These are phyloP conservation scores for Trichomalopsis sarcophagae DNA, from an alignment of 1,140 invertebrate species.

Conservation along the genomic window DNA sequence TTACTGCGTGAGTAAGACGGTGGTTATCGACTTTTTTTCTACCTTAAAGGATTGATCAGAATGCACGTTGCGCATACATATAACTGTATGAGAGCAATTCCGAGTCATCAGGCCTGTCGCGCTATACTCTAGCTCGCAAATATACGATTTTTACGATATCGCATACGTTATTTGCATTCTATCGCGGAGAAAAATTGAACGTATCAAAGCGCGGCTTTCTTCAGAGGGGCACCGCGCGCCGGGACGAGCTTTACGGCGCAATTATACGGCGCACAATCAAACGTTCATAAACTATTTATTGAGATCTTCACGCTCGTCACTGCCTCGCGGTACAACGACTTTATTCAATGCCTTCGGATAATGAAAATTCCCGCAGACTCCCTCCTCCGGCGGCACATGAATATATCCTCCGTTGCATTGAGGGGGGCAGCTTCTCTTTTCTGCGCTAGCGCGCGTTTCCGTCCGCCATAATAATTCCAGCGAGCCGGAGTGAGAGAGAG, in stretches of 20 bases:
- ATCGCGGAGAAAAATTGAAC: neutral
- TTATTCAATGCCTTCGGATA: constrained; percentile 42
- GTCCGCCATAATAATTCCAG: constrained; percentile 74
- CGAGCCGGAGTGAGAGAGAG: constrained; percentile 17
- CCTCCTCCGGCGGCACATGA: neutral
- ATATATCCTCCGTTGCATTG: constrained; percentile 50
- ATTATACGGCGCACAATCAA: constrained; percentile 38
- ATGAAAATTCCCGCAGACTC: constrained; percentile 50
- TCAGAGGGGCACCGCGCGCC: neutral
- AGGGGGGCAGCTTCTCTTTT: constrained; percentile 47
- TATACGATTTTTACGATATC: neutral
- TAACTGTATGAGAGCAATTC: neutral
- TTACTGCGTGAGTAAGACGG: constrained; percentile 4
- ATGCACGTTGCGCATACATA: neutral
- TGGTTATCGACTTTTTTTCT: neutral
- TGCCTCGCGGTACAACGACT: constrained; percentile 35
- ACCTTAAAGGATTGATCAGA: neutral
- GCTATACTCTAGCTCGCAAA: neutral
- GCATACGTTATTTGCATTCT: constrained; percentile 20
- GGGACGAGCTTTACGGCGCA: constrained; percentile 10
- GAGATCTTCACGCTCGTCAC: constrained; percentile 46
- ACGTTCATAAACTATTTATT: constrained; percentile 38
- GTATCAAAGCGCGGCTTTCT: constrained; percentile 25
- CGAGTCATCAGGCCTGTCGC: neutral
- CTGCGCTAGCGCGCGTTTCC: constrained; percentile 61